These are phyloP conservation scores for Cirrhinus molitorella DNA, from an alignment of 2,797 vertebrate genomes.

Conservation along the genomic window DNA sequence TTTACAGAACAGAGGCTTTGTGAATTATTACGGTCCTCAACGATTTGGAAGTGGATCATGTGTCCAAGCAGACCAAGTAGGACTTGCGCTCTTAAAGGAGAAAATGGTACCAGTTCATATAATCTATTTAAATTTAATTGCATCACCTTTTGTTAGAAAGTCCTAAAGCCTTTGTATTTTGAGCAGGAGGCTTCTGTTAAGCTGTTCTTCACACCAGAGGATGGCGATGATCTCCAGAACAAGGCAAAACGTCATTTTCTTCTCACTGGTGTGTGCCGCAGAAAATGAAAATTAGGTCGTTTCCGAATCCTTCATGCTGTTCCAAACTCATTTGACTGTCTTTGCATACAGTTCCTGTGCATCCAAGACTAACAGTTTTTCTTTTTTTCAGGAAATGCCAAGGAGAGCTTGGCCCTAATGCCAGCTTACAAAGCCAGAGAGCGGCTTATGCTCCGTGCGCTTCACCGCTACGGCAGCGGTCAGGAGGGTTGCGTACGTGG, in stretches of 20 bases:
- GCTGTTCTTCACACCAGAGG: slow-evolving; percentile 90
- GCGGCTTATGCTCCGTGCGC: slow-evolving; percentile 87
- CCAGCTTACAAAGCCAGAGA: slow-evolving; percentile 90
- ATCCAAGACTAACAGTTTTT: too few species aligned
- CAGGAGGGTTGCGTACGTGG: slow-evolving; percentile 85
- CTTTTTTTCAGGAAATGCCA: slow-evolving; percentile 83
- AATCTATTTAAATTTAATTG: background rate
- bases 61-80: slow-evolving; percentile 88
- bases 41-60: slow-evolving; percentile 89
- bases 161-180: slow-evolving; percentile 12
- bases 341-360: background rate
- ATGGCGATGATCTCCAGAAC: slow-evolving; percentile 86
- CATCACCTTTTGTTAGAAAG: background rate
- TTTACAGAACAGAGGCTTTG: slow-evolving; percentile 87
- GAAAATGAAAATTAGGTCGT: background rate
- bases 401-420: slow-evolving; percentile 87
- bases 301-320: background rate
- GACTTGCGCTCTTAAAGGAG: slow-evolving; percentile 89
- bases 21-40: slow-evolving; percentile 96
- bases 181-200: slow-evolving; percentile 86
- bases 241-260: slow-evolving; percentile 91
- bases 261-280: slow-evolving; percentile 82
- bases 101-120: slow-evolving; percentile 83
- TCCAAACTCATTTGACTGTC: background rate
- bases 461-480: slow-evolving; percentile 89